phyloP scores from a whole-genome alignment of 2,113 vertebrate genomes.

The Tyto alba region DNA sequence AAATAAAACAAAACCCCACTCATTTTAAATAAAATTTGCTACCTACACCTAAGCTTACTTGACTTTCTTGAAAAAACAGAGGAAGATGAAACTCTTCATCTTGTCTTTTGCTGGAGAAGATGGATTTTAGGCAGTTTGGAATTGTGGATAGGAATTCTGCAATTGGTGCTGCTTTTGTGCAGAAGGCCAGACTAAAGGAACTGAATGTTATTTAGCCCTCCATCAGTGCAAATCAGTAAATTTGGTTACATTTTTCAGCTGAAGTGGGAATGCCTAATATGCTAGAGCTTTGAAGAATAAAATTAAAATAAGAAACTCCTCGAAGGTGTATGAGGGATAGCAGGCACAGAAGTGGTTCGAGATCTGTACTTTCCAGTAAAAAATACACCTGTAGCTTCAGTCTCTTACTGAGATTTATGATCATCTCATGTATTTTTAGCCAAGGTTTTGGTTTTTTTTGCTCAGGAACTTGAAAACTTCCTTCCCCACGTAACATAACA shows the following conservation, averaged over 20 bases:
- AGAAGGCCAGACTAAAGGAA: neutral
- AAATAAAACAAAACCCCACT: neutral
- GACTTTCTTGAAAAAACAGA: neutral
- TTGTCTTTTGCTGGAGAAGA: neutral
- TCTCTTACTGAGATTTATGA: neutral
- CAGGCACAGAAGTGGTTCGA: neutral
- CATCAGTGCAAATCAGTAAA: neutral
- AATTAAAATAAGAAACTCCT: neutral
- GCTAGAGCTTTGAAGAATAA: neutral
- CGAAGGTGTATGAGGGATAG: neutral
- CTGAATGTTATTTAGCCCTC: neutral
- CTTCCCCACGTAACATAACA: neutral
- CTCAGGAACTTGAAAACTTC: neutral
- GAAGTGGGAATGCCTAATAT: neutral
- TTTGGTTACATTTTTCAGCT: neutral
- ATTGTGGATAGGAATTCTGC: neutral
- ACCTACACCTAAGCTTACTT: neutral
- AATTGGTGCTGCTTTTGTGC: neutral
- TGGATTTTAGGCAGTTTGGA: neutral
- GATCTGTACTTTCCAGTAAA: neutral
- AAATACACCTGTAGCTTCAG: neutral
- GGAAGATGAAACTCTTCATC: neutral
- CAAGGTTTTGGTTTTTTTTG: accelerated
- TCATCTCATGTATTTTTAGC: neutral
- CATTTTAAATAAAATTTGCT: neutral